Conservation (phyloP, 1,140 invertebrate genomes). For the Drosophila sucinea region DNA sequence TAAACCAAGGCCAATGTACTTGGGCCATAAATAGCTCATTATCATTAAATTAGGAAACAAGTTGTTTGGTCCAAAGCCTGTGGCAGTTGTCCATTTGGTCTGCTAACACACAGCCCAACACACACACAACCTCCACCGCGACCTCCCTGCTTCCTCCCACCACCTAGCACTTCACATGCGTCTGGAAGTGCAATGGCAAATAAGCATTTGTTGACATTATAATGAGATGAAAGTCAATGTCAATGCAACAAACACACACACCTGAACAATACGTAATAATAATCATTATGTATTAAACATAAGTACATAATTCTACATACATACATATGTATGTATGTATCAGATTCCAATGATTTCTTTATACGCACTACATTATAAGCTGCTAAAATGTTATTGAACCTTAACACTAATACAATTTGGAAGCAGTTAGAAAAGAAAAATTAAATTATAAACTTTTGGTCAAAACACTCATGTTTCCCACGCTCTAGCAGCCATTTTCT, state of each 20-base stretch:
- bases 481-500: no score
- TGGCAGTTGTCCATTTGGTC: slow-evolving; percentile 45
- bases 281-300: slow-evolving; percentile 19
- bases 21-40: slow-evolving; percentile 75
- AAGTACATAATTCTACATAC: slow-evolving; percentile 27
- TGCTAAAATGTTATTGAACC: slow-evolving; percentile 57
- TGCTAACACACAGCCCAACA: slow-evolving; percentile 42
- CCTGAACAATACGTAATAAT: slow-evolving; percentile 26
- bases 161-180: slow-evolving; percentile 8
- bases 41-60: slow-evolving; percentile 79
- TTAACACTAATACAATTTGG: slow-evolving; percentile 46
- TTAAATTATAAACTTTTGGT: no score
- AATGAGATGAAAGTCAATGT: slow-evolving; percentile 79
- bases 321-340: slow-evolving; percentile 34
- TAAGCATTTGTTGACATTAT: slow-evolving; percentile 69
- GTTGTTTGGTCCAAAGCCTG: slow-evolving; percentile 65
- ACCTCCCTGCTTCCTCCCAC: not conserved
- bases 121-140: slow-evolving; percentile 17
- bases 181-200: slow-evolving; percentile 60
- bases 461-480: no score
- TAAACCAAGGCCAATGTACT: slow-evolving; percentile 41
- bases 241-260: slow-evolving; percentile 52
- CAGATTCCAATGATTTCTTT: slow-evolving; percentile 18
- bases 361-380: slow-evolving; percentile 37
- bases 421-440: not conserved